Conservation (phyloP, 2,888 invertebrate species). For the Orthonychiurus folsomi region DNA sequence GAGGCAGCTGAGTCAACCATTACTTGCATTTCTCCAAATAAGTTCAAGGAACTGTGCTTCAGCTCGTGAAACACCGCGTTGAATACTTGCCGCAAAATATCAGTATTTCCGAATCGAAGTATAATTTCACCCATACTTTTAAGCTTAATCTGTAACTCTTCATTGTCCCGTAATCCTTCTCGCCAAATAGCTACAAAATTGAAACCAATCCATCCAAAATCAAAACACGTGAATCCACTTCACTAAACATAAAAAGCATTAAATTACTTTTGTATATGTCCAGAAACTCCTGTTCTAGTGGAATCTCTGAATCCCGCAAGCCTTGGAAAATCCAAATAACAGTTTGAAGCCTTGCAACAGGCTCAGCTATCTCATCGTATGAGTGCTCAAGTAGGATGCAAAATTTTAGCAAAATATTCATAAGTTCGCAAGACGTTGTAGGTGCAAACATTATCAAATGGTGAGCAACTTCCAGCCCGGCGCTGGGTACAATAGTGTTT, state of each 20-base stretch:
- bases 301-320: constrained; percentile 35
- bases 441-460: constrained; percentile 21
- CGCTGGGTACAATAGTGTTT: constrained; percentile 11
- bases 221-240: too few relatives aligned
- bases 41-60: background rate
- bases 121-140: constrained; percentile 18
- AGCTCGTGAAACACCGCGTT: constrained; percentile 4
- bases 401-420: constrained; percentile 25
- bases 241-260: too few relatives aligned
- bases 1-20: background rate
- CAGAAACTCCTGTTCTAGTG: constrained; percentile 31
- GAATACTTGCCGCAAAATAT: constrained; percentile 14
- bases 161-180: background rate
- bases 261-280: constrained; percentile 25
- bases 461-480: constrained; percentile 15
- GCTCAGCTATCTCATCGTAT: constrained; percentile 14
- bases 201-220: too few relatives aligned
- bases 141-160: background rate
- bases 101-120: constrained; percentile 28
- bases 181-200: constrained; percentile 13
- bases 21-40: background rate
- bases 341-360: constrained; percentile 13
- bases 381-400: constrained; percentile 19
- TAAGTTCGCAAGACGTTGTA: constrained; percentile 16
- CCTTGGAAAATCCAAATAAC: constrained; percentile 21